phyloP scores from a whole-genome alignment of 1,140 invertebrate genomes.

The Zaprionus africanus region DNA sequence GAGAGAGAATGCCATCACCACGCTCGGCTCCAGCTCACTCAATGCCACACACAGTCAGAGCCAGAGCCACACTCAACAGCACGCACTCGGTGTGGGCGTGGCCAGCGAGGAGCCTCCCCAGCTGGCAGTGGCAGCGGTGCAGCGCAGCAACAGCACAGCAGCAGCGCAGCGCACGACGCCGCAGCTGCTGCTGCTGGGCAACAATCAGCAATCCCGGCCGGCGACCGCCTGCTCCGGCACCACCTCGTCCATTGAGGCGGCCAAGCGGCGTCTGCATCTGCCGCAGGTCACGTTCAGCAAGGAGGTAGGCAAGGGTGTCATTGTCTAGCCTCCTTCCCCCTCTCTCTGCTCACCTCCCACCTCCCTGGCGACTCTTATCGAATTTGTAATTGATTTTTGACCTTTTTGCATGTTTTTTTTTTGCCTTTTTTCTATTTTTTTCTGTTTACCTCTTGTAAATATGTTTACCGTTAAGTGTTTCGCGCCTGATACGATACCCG shows the following conservation, averaged over 20 bases:
- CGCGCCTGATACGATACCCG: conserved; percentile 7
- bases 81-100: neutral
- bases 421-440: conserved; percentile 5
- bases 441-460: conserved; percentile 54
- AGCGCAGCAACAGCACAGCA: conserved; percentile 38
- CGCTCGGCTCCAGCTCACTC: conserved; percentile 44
- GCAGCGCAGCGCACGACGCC: conserved; percentile 13
- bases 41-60: conserved; percentile 20
- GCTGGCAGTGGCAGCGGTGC: conserved; percentile 16
- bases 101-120: conserved; percentile 34
- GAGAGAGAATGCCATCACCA: conserved; percentile 15
- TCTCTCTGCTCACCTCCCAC: neutral
- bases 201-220: conserved; percentile 73
- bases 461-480: conserved; percentile 54
- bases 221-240: conserved; percentile 86
- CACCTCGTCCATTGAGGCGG: conserved; percentile 85
- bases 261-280: conserved; percentile 87
- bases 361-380: neutral
- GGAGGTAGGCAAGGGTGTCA: conserved; percentile 88
- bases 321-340: conserved; percentile 84
- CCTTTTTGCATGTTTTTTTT: conserved; percentile 5
- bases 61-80: conserved; percentile 19
- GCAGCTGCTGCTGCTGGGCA: conserved; percentile 25
- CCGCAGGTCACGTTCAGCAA: conserved; percentile 93
- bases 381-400: conserved; percentile 17